These are phyloP conservation scores for Tipula unca DNA, from an alignment of 2,888 invertebrate species.

Conservation along the genomic window DNA sequence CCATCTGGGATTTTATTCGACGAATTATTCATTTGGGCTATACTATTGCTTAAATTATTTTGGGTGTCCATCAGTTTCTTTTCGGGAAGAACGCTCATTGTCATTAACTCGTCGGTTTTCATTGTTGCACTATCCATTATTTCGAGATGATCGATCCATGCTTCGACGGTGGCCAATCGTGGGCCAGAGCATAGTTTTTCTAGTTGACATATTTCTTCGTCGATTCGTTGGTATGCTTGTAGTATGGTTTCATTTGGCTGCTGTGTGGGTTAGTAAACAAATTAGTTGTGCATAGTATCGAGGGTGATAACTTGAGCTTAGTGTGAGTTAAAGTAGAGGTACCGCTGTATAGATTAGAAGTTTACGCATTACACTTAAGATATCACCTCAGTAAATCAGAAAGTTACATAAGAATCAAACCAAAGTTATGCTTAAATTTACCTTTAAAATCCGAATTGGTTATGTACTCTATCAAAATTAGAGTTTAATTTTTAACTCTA, in stretches of 20 bases:
- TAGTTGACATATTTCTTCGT: slow-evolving; percentile 35
- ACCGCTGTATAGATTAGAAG: too few species aligned
- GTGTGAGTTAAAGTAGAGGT: too few species aligned
- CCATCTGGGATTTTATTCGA: neutral
- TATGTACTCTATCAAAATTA: too few species aligned
- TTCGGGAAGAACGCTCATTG: neutral
- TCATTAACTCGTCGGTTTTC: neutral
- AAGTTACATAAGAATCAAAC: too few species aligned
- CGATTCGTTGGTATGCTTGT: slow-evolving; percentile 36
- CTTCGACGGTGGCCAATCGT: slow-evolving; percentile 37
- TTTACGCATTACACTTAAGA: too few species aligned
- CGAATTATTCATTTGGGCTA: slow-evolving; percentile 2
- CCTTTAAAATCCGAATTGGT: too few species aligned
- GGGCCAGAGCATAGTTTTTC: slow-evolving; percentile 39
- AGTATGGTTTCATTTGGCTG: slow-evolving; percentile 28
- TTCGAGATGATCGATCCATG: slow-evolving; percentile 39
- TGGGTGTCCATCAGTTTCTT: neutral
- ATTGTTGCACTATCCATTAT: neutral
- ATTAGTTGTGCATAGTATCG: too few species aligned
- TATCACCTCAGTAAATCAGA: too few species aligned
- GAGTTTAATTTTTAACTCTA: too few species aligned
- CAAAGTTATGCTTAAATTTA: too few species aligned
- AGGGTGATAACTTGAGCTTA: too few species aligned
- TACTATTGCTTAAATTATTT: neutral
- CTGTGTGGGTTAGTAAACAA: neutral